phyloP scores from a whole-genome alignment of 2,888 invertebrate genomes.

The Ornithoptera alexandrae region DNA sequence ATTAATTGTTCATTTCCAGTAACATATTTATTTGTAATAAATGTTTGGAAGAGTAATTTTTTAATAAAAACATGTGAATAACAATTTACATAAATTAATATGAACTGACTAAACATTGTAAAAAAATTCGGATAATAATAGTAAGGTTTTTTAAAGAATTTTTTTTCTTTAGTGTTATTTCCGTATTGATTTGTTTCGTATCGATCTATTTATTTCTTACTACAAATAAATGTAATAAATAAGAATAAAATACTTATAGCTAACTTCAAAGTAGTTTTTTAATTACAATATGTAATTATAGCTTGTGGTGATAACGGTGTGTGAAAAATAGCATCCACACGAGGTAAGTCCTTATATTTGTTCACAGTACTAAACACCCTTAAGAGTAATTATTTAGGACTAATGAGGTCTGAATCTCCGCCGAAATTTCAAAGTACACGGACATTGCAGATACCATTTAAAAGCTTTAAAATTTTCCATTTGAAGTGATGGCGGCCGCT shows the following conservation, averaged over 20 bases:
- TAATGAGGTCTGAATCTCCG: constrained; percentile 19
- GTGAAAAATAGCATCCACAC: background rate
- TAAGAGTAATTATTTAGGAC: background rate
- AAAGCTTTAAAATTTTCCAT: constrained; percentile 56
- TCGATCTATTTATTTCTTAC: background rate
- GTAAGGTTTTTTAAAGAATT: too few relatives aligned
- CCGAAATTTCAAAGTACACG: constrained; percentile 33
- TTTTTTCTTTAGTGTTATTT: too few relatives aligned
- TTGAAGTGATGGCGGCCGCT: constrained; percentile 58
- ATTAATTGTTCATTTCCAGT: too few relatives aligned
- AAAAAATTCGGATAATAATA: background rate
- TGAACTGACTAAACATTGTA: too few relatives aligned
- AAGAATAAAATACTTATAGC: background rate
- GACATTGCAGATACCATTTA: constrained; percentile 42
- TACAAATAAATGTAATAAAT: background rate
- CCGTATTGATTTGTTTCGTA: background rate
- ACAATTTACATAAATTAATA: too few relatives aligned
- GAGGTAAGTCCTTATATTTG: background rate
- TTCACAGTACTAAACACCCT: background rate
- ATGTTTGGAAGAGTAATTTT: too few relatives aligned
- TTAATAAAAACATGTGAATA: too few relatives aligned
- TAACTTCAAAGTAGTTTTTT: too few relatives aligned
- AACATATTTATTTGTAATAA: too few relatives aligned
- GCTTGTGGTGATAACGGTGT: background rate
- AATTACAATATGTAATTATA: background rate